Evolutionary conservation across 1,140 invertebrate species (phyloP).

Genomic region (Platyscapa corneri): DNA sequence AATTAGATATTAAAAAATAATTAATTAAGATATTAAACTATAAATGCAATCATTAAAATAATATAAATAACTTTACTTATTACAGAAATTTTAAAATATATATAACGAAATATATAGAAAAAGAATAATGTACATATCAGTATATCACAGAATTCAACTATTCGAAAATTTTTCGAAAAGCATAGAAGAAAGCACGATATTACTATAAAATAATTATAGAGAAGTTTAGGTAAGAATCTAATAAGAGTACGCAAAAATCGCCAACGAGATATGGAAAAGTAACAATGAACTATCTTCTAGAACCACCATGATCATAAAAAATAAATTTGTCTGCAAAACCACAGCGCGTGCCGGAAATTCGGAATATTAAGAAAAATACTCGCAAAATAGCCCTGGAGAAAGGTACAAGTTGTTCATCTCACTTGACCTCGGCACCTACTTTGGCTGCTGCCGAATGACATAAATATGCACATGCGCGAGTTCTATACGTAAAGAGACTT

Average conservation of each 20-base stretch:
- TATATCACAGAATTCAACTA: too few relatives aligned
- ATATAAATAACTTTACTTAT: too few relatives aligned
- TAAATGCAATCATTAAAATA: too few relatives aligned
- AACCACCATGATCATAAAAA: not conserved
- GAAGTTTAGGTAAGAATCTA: not conserved
- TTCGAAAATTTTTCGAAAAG: not conserved
- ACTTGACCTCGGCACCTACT: not conserved
- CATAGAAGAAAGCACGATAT: not conserved
- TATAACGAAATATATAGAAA: too few relatives aligned
- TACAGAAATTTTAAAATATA: too few relatives aligned
- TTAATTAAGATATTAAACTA: too few relatives aligned
- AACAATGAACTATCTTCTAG: not conserved
- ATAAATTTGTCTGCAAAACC: slow-evolving; percentile 3
- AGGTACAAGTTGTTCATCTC: too few relatives aligned
- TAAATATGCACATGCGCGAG: not conserved
- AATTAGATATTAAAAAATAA: too few relatives aligned
- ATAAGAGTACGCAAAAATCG: not conserved
- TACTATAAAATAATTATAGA: slow-evolving; percentile 5
- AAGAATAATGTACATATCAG: too few relatives aligned
- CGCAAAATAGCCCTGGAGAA: slow-evolving; percentile 23
- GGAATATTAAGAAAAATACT: slow-evolving; percentile 26
- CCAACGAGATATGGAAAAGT: not conserved
- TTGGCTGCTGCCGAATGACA: not conserved
- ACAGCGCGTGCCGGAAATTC: slow-evolving; percentile 37
- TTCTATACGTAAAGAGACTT: not conserved